Conservation (phyloP, 1,140 invertebrate species). For the Stratiolaelaps scimitus region DNA sequence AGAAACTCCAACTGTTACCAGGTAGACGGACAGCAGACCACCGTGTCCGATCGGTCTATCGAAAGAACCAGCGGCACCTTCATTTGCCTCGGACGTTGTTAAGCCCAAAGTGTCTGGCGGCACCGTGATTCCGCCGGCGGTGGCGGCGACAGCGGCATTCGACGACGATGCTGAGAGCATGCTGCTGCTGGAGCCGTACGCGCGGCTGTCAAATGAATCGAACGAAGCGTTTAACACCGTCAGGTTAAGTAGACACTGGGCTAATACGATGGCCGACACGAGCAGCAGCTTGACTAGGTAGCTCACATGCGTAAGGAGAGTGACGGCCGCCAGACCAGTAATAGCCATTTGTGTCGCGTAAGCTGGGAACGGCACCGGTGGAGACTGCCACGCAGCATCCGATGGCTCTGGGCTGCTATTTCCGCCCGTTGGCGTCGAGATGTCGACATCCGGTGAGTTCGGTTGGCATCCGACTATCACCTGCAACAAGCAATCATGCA, state of each 20-base stretch:
- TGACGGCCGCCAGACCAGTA: conserved; percentile 54
- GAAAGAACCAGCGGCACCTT: not conserved
- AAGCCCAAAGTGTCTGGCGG: no score
- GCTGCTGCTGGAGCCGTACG: not conserved
- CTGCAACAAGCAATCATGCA: no score
- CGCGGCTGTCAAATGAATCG: not conserved
- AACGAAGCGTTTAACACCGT: conserved; percentile 32
- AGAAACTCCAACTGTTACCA: conserved; percentile 28
- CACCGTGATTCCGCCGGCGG: no score
- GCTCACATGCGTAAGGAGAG: conserved; percentile 57
- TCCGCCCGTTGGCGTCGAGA: no score
- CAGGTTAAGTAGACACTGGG: conserved; percentile 53
- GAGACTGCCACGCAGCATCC: no score
- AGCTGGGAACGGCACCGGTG: not conserved
- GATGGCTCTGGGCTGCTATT: no score
- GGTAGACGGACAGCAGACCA: not conserved
- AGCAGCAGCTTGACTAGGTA: conserved; percentile 55
- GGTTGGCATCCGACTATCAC: no score
- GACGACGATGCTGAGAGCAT: no score
- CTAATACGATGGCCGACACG: conserved; percentile 49
- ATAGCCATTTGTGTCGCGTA: conserved; percentile 37
- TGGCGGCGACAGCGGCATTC: no score
- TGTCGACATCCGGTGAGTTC: no score
- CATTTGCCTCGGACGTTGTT: no score
- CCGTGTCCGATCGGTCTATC: not conserved